Conservation (phyloP, 2,113 vertebrate species). For the Elaphurus davidianus region DNA sequence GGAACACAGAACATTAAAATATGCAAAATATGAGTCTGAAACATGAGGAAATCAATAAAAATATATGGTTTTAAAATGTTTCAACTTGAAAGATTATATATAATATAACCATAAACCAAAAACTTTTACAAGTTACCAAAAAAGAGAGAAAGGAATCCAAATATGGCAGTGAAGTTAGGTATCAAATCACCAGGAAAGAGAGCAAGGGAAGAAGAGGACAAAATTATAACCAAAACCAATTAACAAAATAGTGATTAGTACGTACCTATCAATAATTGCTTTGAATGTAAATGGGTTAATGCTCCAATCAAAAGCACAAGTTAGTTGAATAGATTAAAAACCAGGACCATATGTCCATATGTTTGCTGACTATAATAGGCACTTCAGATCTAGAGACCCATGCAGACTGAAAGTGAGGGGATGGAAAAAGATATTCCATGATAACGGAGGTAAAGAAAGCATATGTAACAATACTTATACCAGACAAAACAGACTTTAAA, state of each 20-base stretch:
- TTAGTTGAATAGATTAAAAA: neutral
- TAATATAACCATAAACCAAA: neutral
- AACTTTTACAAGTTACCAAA: neutral
- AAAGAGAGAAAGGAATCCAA: neutral
- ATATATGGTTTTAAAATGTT: neutral
- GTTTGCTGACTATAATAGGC: neutral
- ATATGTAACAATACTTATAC: neutral
- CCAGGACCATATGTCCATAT: neutral
- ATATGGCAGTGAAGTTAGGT: fast-evolving
- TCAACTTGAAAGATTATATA: neutral
- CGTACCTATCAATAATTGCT: neutral
- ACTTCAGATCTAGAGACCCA: neutral
- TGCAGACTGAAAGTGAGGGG: neutral
- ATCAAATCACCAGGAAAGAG: neutral
- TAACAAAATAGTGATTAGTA: neutral
- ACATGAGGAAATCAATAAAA: neutral
- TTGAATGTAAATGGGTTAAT: neutral
- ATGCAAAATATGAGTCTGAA: neutral
- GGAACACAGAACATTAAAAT: neutral
- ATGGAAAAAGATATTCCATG: neutral
- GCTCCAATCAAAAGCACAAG: neutral
- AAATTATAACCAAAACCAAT: neutral
- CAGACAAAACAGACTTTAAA: too few relatives aligned
- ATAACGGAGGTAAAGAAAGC: neutral
- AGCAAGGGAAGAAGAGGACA: neutral